A percentile compares a stretch with the other conserved stretches of the same genome.
Evolutionary conservation across 2,113 vertebrate species (phyloP).

Genomic region (Hippocampus zosterae): DNA sequence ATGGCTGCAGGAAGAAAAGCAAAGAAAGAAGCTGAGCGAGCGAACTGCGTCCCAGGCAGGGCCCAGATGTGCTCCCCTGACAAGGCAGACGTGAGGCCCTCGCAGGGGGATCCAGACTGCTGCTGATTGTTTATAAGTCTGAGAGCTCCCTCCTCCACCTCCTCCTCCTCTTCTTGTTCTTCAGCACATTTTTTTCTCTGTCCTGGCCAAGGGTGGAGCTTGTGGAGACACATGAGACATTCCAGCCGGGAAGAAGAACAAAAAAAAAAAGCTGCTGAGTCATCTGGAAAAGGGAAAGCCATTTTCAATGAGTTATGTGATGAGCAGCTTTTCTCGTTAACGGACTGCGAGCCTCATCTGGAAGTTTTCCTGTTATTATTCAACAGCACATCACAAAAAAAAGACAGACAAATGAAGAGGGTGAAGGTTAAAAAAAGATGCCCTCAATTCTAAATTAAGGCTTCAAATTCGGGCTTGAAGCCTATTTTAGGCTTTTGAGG

Average conservation of each 20-base stretch:
- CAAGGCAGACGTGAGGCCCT: not conserved
- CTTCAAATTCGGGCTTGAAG: too few species aligned
- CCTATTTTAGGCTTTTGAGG: too few species aligned
- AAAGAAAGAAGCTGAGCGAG: not conserved
- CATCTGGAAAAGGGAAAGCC: not conserved
- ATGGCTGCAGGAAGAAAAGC: conserved; percentile 22
- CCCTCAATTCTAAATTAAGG: too few species aligned
- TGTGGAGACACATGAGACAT: conserved; percentile 52
- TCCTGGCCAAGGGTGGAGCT: conserved; percentile 47
- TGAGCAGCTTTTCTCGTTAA: not conserved
- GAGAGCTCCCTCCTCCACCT: conserved; percentile 8
- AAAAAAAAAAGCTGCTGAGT: conserved; percentile 6
- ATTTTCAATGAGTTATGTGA: too few species aligned
- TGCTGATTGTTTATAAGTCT: not conserved
- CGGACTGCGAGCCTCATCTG: too few species aligned
- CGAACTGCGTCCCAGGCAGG: too few species aligned
- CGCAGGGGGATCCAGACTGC: not conserved
- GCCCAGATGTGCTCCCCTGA: not conserved
- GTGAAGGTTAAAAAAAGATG: too few species aligned
- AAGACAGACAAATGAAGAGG: too few species aligned
- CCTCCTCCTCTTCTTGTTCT: conserved; percentile 50
- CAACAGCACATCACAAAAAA: too few species aligned
- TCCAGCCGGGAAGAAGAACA: conserved; percentile 34
- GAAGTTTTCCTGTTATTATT: too few species aligned
- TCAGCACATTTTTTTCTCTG: conserved; percentile 63